phyloP scores from a whole-genome alignment of 1,140 invertebrate species.

The Drosophila rufa region DNA sequence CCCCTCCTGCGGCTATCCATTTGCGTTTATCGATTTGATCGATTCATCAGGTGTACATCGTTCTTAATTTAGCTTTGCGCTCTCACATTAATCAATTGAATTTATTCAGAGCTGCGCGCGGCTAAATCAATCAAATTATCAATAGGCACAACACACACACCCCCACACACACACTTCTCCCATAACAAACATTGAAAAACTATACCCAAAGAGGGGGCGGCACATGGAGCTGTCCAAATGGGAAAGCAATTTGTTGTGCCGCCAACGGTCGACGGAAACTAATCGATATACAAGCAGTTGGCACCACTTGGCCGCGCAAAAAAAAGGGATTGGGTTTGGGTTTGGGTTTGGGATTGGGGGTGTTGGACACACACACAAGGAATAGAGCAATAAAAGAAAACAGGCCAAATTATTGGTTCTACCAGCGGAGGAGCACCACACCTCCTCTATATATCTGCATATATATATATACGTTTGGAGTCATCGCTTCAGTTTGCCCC shows the following conservation, averaged over 20 bases:
- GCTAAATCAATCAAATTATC: slow-evolving; percentile 62
- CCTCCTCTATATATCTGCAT: neutral
- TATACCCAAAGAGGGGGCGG: neutral
- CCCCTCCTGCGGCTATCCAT: neutral
- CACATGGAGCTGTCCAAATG: slow-evolving; percentile 55
- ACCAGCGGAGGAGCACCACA: neutral
- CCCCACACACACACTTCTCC: too few relatives aligned
- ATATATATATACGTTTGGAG: slow-evolving; percentile 12
- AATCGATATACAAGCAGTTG: slow-evolving; percentile 67
- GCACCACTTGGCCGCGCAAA: slow-evolving; percentile 31
- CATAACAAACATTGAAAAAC: slow-evolving; percentile 22
- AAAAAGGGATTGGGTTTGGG: slow-evolving; percentile 8
- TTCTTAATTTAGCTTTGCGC: neutral
- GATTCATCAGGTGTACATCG: slow-evolving; percentile 12
- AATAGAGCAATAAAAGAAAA: slow-evolving; percentile 22
- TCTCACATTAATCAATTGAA: slow-evolving; percentile 43
- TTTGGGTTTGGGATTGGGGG: neutral
- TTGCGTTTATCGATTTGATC: slow-evolving; percentile 29
- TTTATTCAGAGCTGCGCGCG: slow-evolving; percentile 32
- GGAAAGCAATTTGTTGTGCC: slow-evolving; percentile 53
- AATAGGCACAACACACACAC: slow-evolving; percentile 8
- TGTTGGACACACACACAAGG: neutral
- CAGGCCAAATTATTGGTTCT: slow-evolving; percentile 11
- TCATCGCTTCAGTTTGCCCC: slow-evolving; percentile 14
- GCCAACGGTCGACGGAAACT: slow-evolving; percentile 48